phyloP scores from a whole-genome alignment of 2,113 vertebrate genomes.

The Vidua chalybeata region DNA sequence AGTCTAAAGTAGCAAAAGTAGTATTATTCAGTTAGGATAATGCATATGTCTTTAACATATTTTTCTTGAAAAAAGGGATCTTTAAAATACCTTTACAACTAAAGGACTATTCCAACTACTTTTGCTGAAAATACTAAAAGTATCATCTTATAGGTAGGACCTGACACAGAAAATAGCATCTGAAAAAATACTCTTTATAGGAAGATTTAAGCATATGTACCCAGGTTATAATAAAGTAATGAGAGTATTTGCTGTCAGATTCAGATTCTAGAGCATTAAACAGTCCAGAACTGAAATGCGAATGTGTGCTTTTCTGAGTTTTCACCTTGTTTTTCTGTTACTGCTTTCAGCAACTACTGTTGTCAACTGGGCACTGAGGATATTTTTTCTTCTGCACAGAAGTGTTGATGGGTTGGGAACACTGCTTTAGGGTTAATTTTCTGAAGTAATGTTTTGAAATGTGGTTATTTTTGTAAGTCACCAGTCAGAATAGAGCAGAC shows the following conservation, averaged over 20 bases:
- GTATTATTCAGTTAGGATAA: not conserved
- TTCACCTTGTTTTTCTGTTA: not conserved
- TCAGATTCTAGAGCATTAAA: not conserved
- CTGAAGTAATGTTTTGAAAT: slow-evolving; percentile 21
- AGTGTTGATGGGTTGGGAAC: slow-evolving; percentile 17
- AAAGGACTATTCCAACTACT: not conserved
- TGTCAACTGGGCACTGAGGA: not conserved
- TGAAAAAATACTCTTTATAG: not conserved
- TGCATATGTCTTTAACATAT: not conserved
- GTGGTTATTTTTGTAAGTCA: slow-evolving; percentile 37
- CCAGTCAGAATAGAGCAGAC: not conserved
- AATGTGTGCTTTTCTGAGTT: not conserved
- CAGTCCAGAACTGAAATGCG: not conserved
- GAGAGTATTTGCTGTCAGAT: not conserved
- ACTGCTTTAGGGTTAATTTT: slow-evolving; percentile 12
- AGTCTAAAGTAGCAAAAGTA: not conserved
- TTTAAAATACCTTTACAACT: not conserved
- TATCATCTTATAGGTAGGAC: not conserved
- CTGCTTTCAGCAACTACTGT: not conserved
- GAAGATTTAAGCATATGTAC: not conserved
- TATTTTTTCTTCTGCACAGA: not conserved
- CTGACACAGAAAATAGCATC: not conserved
- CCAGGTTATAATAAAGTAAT: not conserved
- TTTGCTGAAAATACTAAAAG: not conserved
- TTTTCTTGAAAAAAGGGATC: not conserved